These are phyloP conservation scores for Synanthedon myopaeformis DNA, from an alignment of 2,888 invertebrate genomes.

Conservation along the genomic window DNA sequence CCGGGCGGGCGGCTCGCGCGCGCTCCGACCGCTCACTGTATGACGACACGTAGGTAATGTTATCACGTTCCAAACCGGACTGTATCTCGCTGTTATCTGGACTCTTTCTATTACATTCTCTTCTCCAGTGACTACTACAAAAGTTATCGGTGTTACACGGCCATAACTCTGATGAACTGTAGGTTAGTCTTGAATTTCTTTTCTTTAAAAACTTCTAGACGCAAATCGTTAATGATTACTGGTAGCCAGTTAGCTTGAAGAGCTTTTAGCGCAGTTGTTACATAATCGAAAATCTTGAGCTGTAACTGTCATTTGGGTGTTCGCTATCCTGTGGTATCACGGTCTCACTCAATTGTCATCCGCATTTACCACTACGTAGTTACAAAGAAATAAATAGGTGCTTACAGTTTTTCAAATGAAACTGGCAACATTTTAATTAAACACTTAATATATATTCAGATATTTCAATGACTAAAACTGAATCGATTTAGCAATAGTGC, in stretches of 20 bases:
- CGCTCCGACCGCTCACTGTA: constrained; percentile 23
- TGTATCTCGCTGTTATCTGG: constrained; percentile 24
- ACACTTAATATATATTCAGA: too few species aligned
- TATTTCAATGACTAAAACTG: too few species aligned
- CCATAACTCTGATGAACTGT: constrained; percentile 62
- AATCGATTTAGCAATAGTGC: too few species aligned
- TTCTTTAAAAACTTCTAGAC: background rate
- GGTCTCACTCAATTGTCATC: too few species aligned
- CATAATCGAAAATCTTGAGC: constrained; percentile 24
- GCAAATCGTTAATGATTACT: background rate
- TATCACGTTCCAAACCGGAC: constrained; percentile 26
- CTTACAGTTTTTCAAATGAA: too few species aligned
- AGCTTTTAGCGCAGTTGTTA: constrained; percentile 16
- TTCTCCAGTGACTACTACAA: constrained; percentile 3
- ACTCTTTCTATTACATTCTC: constrained; percentile 26
- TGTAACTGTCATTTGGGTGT: too few species aligned
- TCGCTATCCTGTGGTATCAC: too few species aligned
- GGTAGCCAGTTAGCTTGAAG: background rate
- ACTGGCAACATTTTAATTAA: too few species aligned
- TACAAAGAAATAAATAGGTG: too few species aligned
- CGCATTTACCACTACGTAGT: too few species aligned
- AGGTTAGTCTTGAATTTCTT: constrained; percentile 18
- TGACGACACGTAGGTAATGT: constrained; percentile 49
- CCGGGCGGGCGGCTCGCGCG: constrained; percentile 1
- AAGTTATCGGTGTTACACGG: constrained; percentile 50